Percentiles rank a stretch among this genome's conserved stretches.
These are phyloP conservation scores for Amazonetta brasiliensis DNA, from an alignment of 2,797 vertebrate genomes.

Conservation along the genomic window DNA sequence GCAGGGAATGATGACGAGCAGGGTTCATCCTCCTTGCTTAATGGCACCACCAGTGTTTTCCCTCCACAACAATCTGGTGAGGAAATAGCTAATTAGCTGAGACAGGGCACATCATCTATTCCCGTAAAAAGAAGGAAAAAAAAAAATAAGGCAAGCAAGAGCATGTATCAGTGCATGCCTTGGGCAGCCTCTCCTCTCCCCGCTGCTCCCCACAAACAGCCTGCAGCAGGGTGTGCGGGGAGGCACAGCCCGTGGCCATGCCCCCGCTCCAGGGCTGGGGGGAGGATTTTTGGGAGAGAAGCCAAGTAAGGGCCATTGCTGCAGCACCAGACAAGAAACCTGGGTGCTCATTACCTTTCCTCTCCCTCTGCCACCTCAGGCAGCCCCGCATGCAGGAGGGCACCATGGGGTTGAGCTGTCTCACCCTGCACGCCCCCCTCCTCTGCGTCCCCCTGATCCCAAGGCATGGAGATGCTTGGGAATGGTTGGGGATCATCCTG, in stretches of 20 bases:
- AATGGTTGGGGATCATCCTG: neutral
- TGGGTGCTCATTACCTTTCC: conserved; percentile 12
- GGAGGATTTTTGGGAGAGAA: conserved; percentile 52
- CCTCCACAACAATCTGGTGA: neutral
- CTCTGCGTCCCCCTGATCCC: fast-evolving
- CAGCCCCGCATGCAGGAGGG: fast-evolving
- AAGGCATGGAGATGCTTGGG: neutral
- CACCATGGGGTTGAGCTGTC: neutral
- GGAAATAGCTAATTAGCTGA: conserved; percentile 43
- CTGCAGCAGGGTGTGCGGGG: neutral
- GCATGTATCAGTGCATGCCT: neutral
- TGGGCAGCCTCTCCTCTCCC: neutral
- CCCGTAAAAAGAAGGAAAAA: neutral
- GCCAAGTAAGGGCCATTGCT: conserved; percentile 51
- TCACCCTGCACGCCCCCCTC: neutral
- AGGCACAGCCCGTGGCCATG: conserved; percentile 21
- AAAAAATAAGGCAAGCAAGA: neutral
- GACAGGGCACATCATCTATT: neutral
- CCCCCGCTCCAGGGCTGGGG: neutral
- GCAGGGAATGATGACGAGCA: neutral
- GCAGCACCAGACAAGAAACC: conserved; percentile 6
- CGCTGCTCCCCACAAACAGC: neutral
- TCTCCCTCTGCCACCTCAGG: neutral
- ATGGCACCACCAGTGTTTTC: conserved; percentile 9
- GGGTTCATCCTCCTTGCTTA: neutral